These are phyloP conservation scores for Ectemnius lituratus DNA, from an alignment of 2,888 invertebrate species.

Conservation along the genomic window DNA sequence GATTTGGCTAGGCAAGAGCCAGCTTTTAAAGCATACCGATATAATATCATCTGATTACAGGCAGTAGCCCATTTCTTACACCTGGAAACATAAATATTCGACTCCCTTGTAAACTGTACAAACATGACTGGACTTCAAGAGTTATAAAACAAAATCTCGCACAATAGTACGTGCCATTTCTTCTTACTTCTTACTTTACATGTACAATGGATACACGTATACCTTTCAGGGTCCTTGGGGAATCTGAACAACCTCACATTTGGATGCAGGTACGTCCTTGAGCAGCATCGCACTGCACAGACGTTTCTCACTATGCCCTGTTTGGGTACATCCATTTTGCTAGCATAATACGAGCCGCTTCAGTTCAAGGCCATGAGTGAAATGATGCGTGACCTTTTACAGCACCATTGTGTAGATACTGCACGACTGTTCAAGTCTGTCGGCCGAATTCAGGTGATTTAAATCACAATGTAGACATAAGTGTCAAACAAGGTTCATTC, in stretches of 20 bases:
- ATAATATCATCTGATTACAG: slow-evolving; percentile 1
- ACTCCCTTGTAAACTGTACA: not conserved
- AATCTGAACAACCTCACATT: slow-evolving; percentile 1
- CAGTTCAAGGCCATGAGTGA: too few relatives aligned
- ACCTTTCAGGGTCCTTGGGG: slow-evolving; percentile 1
- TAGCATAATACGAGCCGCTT: too few relatives aligned
- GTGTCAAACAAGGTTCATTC: too few relatives aligned
- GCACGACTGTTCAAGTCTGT: too few relatives aligned
- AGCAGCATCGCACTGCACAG: not conserved
- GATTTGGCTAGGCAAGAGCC: not conserved
- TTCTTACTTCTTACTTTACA: too few relatives aligned
- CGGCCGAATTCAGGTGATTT: too few relatives aligned
- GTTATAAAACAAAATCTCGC: not conserved
- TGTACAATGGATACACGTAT: too few relatives aligned
- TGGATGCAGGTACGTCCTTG: not conserved
- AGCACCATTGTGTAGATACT: too few relatives aligned
- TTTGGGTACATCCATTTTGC: too few relatives aligned
- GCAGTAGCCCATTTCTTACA: slow-evolving; percentile 4
- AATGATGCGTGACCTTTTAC: too few relatives aligned
- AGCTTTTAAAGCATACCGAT: not conserved
- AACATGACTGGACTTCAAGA: not conserved
- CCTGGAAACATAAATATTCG: not conserved
- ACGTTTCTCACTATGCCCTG: not conserved
- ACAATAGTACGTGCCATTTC: too few relatives aligned
- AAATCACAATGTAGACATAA: too few relatives aligned